Base-by-base conservation (phyloP, 2,888 invertebrate species). In the Camponotus fellah region DNA sequence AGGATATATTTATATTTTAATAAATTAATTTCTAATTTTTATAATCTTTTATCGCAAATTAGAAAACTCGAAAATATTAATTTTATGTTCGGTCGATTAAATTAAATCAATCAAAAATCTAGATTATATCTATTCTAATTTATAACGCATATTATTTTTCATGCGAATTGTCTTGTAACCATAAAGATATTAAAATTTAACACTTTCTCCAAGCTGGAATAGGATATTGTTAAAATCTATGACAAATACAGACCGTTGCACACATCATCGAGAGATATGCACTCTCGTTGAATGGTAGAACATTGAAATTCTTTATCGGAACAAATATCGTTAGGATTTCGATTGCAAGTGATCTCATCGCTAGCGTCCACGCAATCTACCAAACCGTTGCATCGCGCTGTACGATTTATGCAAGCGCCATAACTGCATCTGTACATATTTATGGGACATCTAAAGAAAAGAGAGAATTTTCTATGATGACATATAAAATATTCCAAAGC, bases 311-410 rank as follows among this genome's bases (percentile, higher is more conserved):
- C 86, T 14, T 87, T 85, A 79, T 91, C 87, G 0, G 87, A 85
- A 66, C 93, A 93, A 60, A 85, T 65, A 14, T 86, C 62, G 5
- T 75, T 56, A 5, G 58, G 12, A 21, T 68, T n/a, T 4, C 72
- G 34, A 5, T 92, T 90, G 26, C 93, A 93, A n/a, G 84, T 87
- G 58, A 89, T 72, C 84, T 93, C 93, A 77, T 93, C 93, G 75
- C 92, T 93, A 2, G 88, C 92, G 53, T 93, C 93, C 2, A 89
- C 56, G 40, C 93, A 93, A 85, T 93, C 90, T 32, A 86, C 77
- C 32, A 88, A 66, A 68, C 92, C 93, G 53, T 93, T 84, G 82
- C 93, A 93, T 17, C 92, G 90, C 6, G 71, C 62, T 6, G 46
- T 82, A 69, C 88, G 90, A 9, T 83, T 62, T 21, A 91, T 85